These are phyloP conservation scores for Gymnogyps californianus DNA, from an alignment of 2,113 vertebrate genomes.

Conservation along the genomic window DNA sequence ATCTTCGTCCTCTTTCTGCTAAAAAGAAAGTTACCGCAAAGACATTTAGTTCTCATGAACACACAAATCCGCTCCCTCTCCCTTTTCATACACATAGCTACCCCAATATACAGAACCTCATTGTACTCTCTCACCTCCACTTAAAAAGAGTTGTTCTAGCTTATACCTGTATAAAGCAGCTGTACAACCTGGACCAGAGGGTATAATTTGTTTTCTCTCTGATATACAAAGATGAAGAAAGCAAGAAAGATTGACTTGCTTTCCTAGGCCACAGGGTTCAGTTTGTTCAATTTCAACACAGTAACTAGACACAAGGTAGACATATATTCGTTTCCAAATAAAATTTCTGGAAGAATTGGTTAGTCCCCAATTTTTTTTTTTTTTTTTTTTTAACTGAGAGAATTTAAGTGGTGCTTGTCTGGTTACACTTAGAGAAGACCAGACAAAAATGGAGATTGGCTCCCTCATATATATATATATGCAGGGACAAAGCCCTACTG, in stretches of 20 bases:
- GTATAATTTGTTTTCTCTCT: neutral
- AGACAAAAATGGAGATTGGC: neutral
- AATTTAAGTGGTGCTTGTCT: neutral
- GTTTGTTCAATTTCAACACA: neutral
- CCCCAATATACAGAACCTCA: neutral
- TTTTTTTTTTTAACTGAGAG: neutral
- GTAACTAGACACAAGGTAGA: neutral
- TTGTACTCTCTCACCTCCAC: neutral
- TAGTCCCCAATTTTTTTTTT: neutral
- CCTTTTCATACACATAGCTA: neutral
- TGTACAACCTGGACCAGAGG: neutral
- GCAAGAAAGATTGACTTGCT: neutral
- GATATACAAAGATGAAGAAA: neutral
- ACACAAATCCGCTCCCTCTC: neutral
- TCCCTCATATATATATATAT: neutral
- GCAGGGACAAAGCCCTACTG: neutral
- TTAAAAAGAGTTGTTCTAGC: neutral
- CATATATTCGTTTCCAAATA: neutral
- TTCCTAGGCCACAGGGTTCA: neutral
- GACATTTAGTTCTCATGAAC: neutral
- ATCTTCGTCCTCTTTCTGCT: constrained; percentile 83
- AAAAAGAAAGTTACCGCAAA: constrained; percentile 16
- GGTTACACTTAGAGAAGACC: neutral
- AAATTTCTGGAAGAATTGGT: neutral
- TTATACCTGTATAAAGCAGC: neutral